These are phyloP conservation scores for Crotophaga sulcirostris DNA, from an alignment of 2,113 vertebrate genomes.

Conservation along the genomic window DNA sequence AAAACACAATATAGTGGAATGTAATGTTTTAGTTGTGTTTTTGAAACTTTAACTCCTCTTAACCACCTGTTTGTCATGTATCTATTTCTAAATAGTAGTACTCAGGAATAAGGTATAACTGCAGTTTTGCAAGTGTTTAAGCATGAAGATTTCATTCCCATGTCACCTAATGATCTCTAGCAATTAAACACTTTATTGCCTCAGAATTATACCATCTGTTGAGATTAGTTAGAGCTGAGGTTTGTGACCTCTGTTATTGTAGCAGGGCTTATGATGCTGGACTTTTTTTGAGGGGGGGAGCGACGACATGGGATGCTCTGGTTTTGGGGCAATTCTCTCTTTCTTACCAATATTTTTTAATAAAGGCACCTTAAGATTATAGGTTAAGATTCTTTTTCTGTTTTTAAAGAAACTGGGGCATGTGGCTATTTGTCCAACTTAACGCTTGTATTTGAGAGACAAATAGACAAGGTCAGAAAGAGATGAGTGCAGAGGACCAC, in stretches of 20 bases:
- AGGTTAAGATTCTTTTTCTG: not conserved
- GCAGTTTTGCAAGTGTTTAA: not conserved
- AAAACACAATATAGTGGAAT: not conserved
- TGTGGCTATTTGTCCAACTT: not conserved
- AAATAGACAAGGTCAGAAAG: not conserved
- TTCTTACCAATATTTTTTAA: not conserved
- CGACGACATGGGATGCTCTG: fast-evolving
- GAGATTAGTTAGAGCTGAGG: not conserved
- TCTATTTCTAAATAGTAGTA: not conserved
- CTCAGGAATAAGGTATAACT: not conserved
- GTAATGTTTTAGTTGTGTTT: not conserved
- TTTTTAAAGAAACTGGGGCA: not conserved
- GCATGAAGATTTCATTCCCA: not conserved
- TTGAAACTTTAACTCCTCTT: not conserved
- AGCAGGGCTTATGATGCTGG: not conserved
- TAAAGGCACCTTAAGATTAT: slow-evolving; percentile 1
- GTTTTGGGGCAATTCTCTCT: not conserved
- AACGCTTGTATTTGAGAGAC: not conserved
- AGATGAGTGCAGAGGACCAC: not conserved
- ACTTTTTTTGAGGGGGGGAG: not conserved
- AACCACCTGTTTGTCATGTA: not conserved
- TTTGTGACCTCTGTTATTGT: not conserved
- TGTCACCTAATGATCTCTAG: not conserved
- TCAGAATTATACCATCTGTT: not conserved
- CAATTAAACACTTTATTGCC: not conserved